Evolutionary conservation across 2,113 vertebrate species (phyloP), one percentile per base, ranked within the genome.

Genomic region (Clinocottus analis): DNA sequence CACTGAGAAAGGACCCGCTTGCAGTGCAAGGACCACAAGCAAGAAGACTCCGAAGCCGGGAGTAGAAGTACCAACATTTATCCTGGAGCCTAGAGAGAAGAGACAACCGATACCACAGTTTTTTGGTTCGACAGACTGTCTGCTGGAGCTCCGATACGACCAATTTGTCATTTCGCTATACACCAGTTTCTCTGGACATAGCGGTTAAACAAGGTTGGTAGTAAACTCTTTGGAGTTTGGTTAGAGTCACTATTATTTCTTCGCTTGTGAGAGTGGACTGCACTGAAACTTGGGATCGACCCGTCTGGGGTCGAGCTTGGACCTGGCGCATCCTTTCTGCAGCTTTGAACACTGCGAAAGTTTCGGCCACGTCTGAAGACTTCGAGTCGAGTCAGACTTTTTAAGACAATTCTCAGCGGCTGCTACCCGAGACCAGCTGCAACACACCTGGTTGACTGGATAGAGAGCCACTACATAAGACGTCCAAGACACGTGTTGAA

Each of bases 221-320:
- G 94, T 94, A 95, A 94, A 95, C 95, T 95, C 94, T 95, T 95
- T 95, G 95, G 95, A 95, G 95, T 95, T 95, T 95, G 94, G 87
- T 94, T 87, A 93, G 94, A 95, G 94, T 95, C 94, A 64, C 71
- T 80, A 89, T 90, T 84, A 55, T 89, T 85, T 90, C 89, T 91
- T 93, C 90, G 91, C 94, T 95, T 95, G 94, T 94, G 94, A 92
- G 90, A 92, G 93, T 93, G 91, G 91, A 95, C 92, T 93, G 93
- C 93, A 92, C 92, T 92, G 93, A 93, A 87, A 87, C 85, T 90
- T 92, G 92, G 93, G 89, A 86, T 89, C 89, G 89, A 91, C 86
- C 92, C 87, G 74, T 35, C 39, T 35, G 14, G 77, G 87, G 87
- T 91, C 86, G 75, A 65, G 68, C 71, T 81, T 81, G 90, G 87